Evolutionary conservation across 2,113 vertebrate genomes (phyloP).

Genomic region (Seriola rivoliana): DNA sequence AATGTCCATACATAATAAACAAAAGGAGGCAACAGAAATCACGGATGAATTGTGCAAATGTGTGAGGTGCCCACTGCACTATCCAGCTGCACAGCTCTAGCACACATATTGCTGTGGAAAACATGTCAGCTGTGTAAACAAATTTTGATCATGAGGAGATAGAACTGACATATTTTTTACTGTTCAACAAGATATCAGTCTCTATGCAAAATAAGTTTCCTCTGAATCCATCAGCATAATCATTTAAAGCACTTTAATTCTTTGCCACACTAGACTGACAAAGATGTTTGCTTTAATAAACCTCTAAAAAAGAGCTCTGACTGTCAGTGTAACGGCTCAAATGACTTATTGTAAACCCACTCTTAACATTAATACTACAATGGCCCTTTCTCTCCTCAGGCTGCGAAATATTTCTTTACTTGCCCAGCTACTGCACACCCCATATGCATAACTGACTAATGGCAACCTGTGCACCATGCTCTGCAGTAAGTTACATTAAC

Average conservation of each 20-base stretch:
- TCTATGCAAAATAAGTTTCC: neutral
- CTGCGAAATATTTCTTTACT: slow-evolving; percentile 2
- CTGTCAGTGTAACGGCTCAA: slow-evolving; percentile 14
- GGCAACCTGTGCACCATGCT: slow-evolving; percentile 4
- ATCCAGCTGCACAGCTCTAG: slow-evolving; percentile 2
- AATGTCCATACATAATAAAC: neutral
- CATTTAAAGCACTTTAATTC: neutral
- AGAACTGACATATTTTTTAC: neutral
- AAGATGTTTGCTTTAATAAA: slow-evolving; percentile 27
- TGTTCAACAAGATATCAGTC: neutral
- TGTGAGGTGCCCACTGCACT: neutral
- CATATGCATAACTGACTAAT: neutral
- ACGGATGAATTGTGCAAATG: slow-evolving; percentile 1
- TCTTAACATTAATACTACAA: slow-evolving; percentile 3
- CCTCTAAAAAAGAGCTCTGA: slow-evolving; percentile 5
- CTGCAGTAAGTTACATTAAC: slow-evolving; percentile 33
- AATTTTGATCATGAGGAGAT: neutral
- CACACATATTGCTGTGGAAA: slow-evolving; percentile 20
- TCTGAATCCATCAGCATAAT: neutral
- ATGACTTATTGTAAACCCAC: neutral
- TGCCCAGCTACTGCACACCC: neutral
- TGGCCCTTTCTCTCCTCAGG: slow-evolving; percentile 4
- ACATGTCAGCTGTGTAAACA: slow-evolving; percentile 35
- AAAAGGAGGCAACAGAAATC: neutral
- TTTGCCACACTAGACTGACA: slow-evolving; percentile 14